phyloP scores from a whole-genome alignment of 2,113 vertebrate genomes.

The Megaceryle torquata region DNA sequence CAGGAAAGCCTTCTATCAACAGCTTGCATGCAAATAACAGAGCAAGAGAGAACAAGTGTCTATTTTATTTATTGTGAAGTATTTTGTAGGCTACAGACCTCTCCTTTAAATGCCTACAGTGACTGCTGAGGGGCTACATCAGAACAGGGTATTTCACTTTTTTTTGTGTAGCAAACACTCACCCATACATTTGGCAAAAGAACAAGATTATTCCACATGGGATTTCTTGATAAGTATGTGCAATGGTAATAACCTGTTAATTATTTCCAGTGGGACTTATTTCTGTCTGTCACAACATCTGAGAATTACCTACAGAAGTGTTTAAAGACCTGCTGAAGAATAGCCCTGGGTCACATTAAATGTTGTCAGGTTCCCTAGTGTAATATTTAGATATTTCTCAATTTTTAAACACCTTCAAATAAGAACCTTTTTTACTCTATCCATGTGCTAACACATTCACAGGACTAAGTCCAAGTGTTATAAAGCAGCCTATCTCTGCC shows the following conservation, averaged over 20 bases:
- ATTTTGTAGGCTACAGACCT: background rate
- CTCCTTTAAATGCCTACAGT: background rate
- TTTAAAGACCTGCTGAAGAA: background rate
- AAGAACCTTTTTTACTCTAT: background rate
- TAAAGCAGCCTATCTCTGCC: background rate
- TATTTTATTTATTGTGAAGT: background rate
- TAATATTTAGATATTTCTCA: slow-evolving; percentile 18
- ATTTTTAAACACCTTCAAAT: slow-evolving; percentile 25
- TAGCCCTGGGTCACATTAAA: background rate
- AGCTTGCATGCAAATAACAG: background rate
- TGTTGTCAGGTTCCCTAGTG: background rate
- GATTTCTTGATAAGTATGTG: background rate
- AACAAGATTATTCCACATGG: background rate
- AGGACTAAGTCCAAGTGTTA: slow-evolving; percentile 45
- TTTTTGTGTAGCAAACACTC: background rate
- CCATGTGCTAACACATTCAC: slow-evolving; percentile 3
- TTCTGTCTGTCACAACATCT: background rate
- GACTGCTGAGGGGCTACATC: background rate
- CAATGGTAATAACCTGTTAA: background rate
- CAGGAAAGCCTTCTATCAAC: background rate
- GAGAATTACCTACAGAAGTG: background rate
- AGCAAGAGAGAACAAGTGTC: background rate
- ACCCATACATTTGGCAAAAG: background rate
- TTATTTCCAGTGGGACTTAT: background rate
- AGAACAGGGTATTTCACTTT: background rate